These are phyloP conservation scores for Vespertilio murinus DNA, from an alignment of 2,797 vertebrate species.

Conservation along the genomic window DNA sequence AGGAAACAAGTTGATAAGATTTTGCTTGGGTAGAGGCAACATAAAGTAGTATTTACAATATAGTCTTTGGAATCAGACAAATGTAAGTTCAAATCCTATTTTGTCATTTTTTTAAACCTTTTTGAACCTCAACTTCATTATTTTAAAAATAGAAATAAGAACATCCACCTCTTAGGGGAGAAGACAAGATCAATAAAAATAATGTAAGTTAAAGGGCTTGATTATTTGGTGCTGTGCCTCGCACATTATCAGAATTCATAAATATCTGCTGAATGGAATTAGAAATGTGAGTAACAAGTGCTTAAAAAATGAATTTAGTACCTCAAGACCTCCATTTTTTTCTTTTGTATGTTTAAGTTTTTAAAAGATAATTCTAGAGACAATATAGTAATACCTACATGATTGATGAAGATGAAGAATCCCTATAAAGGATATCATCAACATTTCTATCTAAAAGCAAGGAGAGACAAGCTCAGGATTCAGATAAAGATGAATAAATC, in stretches of 20 bases:
- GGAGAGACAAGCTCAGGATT: not conserved
- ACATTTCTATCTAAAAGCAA: not conserved
- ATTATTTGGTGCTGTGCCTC: not conserved
- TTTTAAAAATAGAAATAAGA: constrained; percentile 49
- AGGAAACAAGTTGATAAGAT: not conserved
- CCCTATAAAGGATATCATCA: not conserved
- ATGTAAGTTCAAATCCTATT: not conserved
- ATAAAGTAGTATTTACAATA: not conserved
- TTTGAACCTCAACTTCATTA: constrained; percentile 4
- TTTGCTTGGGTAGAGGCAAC: not conserved
- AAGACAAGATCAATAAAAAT: constrained; percentile 32
- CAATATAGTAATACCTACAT: not conserved
- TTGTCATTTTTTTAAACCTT: not conserved
- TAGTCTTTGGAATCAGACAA: not conserved
- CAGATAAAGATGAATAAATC: not conserved
- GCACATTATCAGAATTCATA: not conserved
- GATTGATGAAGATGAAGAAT: not conserved
- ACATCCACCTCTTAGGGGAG: not conserved
- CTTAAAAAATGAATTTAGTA: not conserved
- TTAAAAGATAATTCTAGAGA: constrained; percentile 10
- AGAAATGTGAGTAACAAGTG: not conserved
- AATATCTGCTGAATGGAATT: not conserved
- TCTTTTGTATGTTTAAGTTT: not conserved
- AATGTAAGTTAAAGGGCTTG: not conserved
- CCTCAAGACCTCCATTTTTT: not conserved